Conservation (phyloP, 2,797 vertebrate species). For the Arctocebus calabarensis region DNA sequence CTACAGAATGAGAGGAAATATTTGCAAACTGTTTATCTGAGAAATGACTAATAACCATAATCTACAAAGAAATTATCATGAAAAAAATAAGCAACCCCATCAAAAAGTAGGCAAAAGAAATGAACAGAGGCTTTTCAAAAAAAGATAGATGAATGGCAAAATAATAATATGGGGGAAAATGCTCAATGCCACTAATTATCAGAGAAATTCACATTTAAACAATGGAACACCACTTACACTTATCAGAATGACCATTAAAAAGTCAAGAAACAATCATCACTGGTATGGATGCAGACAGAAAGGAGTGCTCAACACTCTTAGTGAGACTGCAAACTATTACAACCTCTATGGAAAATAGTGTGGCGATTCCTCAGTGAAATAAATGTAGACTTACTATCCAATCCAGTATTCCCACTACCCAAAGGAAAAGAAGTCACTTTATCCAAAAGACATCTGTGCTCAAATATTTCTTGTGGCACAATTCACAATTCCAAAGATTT, state of each 20-base stretch:
- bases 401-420: background rate
- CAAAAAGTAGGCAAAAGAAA: background rate
- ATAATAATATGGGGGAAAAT: background rate
- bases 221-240: background rate
- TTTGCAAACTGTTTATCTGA: background rate
- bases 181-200: background rate
- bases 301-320: background rate
- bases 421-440: background rate
- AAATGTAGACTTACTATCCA: background rate
- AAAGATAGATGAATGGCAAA: background rate
- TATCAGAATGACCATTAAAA: background rate
- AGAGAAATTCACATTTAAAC: background rate
- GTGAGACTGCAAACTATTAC: background rate
- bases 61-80: background rate
- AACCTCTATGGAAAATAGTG: background rate
- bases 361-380: background rate
- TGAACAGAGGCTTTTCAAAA: background rate
- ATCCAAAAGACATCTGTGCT: background rate
- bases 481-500: background rate
- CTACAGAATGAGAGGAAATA: background rate
- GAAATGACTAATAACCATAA: background rate
- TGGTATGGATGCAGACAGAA: background rate
- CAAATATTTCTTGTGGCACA: background rate
- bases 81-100: background rate
- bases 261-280: background rate